These are phyloP conservation scores for Onthophagus taurus DNA, from an alignment of 1,140 invertebrate species.

Conservation along the genomic window DNA sequence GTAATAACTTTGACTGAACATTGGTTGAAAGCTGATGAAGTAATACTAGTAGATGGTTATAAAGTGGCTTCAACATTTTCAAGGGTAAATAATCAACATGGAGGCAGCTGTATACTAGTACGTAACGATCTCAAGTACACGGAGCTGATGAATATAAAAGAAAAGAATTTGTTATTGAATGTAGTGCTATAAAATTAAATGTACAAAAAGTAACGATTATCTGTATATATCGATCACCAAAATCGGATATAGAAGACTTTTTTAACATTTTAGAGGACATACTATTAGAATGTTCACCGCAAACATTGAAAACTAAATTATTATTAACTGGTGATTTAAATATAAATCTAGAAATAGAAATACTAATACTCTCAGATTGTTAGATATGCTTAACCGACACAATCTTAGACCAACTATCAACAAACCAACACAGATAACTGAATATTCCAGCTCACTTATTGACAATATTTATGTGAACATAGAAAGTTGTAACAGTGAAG, in stretches of 20 bases:
- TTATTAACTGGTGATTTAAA: slow-evolving; percentile 6
- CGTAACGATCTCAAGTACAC: background rate
- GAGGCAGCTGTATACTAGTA: background rate
- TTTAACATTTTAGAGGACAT: background rate
- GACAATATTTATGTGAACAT: slow-evolving; percentile 1
- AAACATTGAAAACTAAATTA: too few relatives aligned
- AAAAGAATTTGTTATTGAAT: slow-evolving; percentile 3
- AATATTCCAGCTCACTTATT: background rate
- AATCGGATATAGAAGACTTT: background rate
- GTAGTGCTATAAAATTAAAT: slow-evolving; percentile 1
- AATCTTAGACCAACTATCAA: slow-evolving; percentile 3
- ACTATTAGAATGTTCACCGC: background rate
- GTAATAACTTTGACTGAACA: background rate
- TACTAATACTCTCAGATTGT: background rate
- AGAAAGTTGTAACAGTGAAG: background rate
- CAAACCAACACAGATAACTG: background rate
- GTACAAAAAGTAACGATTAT: background rate
- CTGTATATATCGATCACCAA: background rate
- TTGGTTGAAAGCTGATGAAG: slow-evolving; percentile 2
- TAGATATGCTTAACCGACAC: background rate
- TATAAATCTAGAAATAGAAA: background rate
- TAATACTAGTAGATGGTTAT: background rate
- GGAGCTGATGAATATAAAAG: slow-evolving; percentile 3
- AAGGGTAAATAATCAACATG: background rate
- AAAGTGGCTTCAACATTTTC: slow-evolving; percentile 1